These are phyloP conservation scores for Spinus olivaceus DNA, from an alignment of 2,797 vertebrate genomes.

Conservation along the genomic window DNA sequence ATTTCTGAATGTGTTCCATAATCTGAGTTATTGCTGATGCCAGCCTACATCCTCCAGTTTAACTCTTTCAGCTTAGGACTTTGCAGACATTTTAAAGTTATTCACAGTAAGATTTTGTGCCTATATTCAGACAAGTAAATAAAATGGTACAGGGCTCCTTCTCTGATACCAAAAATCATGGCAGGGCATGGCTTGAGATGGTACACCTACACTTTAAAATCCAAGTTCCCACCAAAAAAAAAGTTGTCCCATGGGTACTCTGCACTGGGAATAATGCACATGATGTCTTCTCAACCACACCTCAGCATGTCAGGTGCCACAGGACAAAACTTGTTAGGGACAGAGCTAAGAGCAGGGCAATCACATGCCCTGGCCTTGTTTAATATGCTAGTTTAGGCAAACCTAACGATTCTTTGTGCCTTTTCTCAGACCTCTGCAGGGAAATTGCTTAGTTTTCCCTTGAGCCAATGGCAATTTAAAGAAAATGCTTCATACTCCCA, in stretches of 20 bases:
- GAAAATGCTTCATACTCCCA: not conserved
- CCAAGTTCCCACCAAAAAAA: not conserved
- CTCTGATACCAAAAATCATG: not conserved
- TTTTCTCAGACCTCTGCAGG: conserved; percentile 14
- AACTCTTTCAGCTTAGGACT: not conserved
- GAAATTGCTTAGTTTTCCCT: not conserved
- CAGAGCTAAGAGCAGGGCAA: not conserved
- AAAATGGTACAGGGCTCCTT: not conserved
- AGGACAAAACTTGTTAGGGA: not conserved
- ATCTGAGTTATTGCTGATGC: not conserved
- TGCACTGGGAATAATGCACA: not conserved
- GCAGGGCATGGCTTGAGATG: accelerated
- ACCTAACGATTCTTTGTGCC: not conserved
- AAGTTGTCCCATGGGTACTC: not conserved
- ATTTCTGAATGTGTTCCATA: not conserved
- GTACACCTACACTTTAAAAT: not conserved
- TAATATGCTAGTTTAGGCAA: not conserved
- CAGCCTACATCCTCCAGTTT: not conserved
- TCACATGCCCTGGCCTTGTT: not conserved
- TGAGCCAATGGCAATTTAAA: not conserved
- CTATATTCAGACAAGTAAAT: not conserved
- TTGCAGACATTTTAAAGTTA: not conserved
- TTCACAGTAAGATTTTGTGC: not conserved
- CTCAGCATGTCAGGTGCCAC: not conserved
- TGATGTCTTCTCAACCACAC: not conserved